phyloP scores from a whole-genome alignment of 2,113 vertebrate genomes.

The Zonotrichia leucophrys region DNA sequence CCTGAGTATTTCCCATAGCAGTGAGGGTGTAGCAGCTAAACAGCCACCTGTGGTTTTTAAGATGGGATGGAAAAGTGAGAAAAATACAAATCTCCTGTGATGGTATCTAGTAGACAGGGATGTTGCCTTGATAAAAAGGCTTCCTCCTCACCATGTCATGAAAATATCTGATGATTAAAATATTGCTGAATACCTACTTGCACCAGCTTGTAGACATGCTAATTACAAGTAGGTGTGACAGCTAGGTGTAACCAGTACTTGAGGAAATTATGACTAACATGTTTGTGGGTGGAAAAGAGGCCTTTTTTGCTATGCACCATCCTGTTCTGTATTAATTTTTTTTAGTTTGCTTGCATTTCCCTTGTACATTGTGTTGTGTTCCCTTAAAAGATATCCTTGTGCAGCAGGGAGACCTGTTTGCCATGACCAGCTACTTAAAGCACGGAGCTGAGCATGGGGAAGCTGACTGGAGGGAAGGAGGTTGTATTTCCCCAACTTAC shows the following conservation, averaged over 20 bases:
- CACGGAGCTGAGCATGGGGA: not conserved
- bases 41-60: not conserved
- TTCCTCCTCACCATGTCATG: not conserved
- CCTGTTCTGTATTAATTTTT: not conserved
- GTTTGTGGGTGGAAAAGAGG: not conserved
- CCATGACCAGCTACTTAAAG: not conserved
- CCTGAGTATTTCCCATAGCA: not conserved
- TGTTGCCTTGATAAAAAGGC: not conserved
- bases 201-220: not conserved
- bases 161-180: not conserved
- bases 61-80: not conserved
- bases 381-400: not conserved
- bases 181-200: not conserved
- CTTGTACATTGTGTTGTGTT: fast-evolving
- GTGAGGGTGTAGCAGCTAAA: not conserved
- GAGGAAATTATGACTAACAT: not conserved
- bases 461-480: not conserved
- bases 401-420: not conserved
- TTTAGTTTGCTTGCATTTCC: not conserved
- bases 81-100: not conserved
- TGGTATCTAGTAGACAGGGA: not conserved
- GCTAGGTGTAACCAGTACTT: not conserved
- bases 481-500: not conserved
- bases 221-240: not conserved
- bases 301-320: not conserved